Base-by-base conservation (phyloP, 2,113 vertebrate species). In the Syrmaticus mikado region DNA sequence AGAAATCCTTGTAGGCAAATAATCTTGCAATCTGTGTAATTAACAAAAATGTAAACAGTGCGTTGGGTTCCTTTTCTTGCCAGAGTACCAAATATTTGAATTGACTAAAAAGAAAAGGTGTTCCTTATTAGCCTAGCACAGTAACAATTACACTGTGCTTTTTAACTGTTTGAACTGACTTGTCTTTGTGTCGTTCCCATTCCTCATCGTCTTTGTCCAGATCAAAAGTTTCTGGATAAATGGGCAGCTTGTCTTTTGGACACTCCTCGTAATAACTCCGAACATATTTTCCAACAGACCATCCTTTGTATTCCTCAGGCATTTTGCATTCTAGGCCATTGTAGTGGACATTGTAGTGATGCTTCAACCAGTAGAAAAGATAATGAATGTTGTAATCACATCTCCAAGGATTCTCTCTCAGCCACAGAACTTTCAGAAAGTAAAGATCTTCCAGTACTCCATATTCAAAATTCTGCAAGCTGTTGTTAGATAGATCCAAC, bases 311-410 rank as follows among this genome's bases (percentile, higher is more conserved):
- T 95, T 99, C 99, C 48, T 94, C 96, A 2, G 99, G 99, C 32
- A 52, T 97, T 77, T 98, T 98, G 97, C 99, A 99, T 92, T 98
- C 97, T 79, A 99, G 97, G 58, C 99, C 99, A 2, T 92, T 98
- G 95, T 98, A 97, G 61, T 97, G 97, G 58, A 99, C 99, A 0
- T 97, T 98, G 15, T 99, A 98, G 92, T 99, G 99, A 79, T 99
- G 99, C 92, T 98, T 99, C 83, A 99, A 95, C 99, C 99, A 99
- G 96, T 99, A 99, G 97, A 98, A 98, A 96, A 99, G 97, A 96
- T 99, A 99, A 97, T 99, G 99, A 93, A 99, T 99, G 96, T 98
- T 98, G 97, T 99, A 99, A 96, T 99, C 99, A 72, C 99, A 99
- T 95, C 98, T 97, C 99, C 99, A 99, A 45, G 98, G 99, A 92